Evolutionary conservation across 2,113 vertebrate genomes (phyloP), one percentile per base, ranked within the genome.

Genomic region (Hucho hucho): DNA sequence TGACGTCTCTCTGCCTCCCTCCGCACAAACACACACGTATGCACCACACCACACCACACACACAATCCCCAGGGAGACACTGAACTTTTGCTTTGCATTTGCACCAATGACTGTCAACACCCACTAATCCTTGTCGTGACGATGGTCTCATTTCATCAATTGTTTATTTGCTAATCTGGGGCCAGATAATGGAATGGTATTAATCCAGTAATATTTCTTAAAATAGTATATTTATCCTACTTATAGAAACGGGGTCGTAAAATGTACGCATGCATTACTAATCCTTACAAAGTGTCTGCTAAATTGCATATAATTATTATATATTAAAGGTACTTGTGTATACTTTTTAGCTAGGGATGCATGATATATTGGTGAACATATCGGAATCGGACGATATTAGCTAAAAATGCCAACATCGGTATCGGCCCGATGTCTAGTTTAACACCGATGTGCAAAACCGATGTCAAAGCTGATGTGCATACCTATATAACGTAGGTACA

Each of bases 151-250:
- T 6, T 11, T 26, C 61, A 56, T 70, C 74, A 77, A 82, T 82
- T 88, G 83, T 88, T 86, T 89, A 78, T 87, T 87, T 87, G 66
- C 84, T 90, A 84, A 87, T 90, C 82, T 20, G 47, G 14, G 6
- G 28, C 69, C 69, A 26, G 86, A 91, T 89, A 86, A 92, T 85
- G 71, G 81, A 77, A 82, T 72, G 75, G 75, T 79, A 84, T 87
- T 90, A 91, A 91, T 90, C 88, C 72, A 69, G 73, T 86, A 87
- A 91, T 81, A 85, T 82, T 72, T 29, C 80, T 86, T 85, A 77
- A 46, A 69, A 79, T 5, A 0, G 67, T 69, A 80, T 80, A 70
- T 78, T 80, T 43, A 6, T 61, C 14, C 75, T 79, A 81, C 90
- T 91, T 88, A 83, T 88, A 83, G 75, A 59, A 14, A 37, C 2